A percentile compares a stretch with the other conserved stretches of the same genome.
Conservation (phyloP, 2,888 invertebrate genomes). For the Orthosia incerta region DNA sequence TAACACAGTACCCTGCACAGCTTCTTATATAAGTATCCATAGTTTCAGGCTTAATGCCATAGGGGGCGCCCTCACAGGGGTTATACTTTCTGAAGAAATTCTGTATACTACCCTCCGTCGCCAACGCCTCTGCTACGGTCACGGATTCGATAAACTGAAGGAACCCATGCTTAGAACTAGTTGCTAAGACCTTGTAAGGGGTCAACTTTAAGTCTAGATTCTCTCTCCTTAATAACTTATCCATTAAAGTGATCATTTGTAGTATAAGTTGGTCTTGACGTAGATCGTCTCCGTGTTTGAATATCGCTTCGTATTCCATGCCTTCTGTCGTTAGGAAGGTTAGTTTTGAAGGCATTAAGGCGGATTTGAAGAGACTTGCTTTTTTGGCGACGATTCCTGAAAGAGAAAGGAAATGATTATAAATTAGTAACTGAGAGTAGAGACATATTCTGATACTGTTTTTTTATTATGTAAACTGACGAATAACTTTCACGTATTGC, state of each 20-base stretch:
- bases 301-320: conserved; percentile 97
- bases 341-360: conserved; percentile 97
- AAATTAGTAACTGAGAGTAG: too few relatives aligned
- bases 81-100: conserved; percentile 98
- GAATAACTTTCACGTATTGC: too few relatives aligned
- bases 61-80: conserved; percentile 96
- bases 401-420: background rate
- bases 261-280: conserved; percentile 99
- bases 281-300: conserved; percentile 99
- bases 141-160: conserved; percentile 98
- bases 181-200: conserved; percentile 98
- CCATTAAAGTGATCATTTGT: conserved; percentile 99
- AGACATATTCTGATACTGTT: too few relatives aligned
- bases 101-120: conserved; percentile 96
- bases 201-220: conserved; percentile 99
- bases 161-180: conserved; percentile 98
- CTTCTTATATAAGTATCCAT: conserved; percentile 99
- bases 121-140: conserved; percentile 97
- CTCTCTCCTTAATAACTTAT: conserved; percentile 97
- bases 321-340: conserved; percentile 96
- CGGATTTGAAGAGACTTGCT: conserved; percentile 98
- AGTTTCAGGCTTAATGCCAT: conserved; percentile 97
- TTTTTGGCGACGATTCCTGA: conserved; percentile 95
- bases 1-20: conserved; percentile 99
- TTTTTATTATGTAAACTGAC: too few relatives aligned